phyloP scores from a whole-genome alignment of 2,888 invertebrate species.

The Acleris literana region DNA sequence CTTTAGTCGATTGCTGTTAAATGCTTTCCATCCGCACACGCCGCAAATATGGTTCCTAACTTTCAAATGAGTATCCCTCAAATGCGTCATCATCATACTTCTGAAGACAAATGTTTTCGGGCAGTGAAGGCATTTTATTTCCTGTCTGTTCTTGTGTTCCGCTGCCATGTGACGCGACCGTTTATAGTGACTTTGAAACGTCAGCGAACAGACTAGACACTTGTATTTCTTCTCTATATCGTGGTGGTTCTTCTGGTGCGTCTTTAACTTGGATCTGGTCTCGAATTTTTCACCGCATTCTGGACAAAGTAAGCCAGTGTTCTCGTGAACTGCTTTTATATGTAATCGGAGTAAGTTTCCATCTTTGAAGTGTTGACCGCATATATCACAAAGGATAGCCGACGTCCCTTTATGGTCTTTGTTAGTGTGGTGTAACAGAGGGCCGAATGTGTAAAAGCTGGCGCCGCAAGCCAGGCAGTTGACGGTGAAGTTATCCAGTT shows the following conservation, averaged over 20 bases:
- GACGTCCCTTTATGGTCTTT: constrained; percentile 75
- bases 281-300: constrained; percentile 78
- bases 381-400: constrained; percentile 70
- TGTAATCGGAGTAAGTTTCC: constrained; percentile 60
- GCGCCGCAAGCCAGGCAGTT: constrained; percentile 68
- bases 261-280: constrained; percentile 73
- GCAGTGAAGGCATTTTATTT: constrained; percentile 74
- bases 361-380: constrained; percentile 75
- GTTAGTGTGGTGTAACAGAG: constrained; percentile 70
- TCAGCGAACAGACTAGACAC: constrained; percentile 73
- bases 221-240: constrained; percentile 77
- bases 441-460: constrained; percentile 71
- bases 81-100: constrained; percentile 77
- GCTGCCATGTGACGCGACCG: constrained; percentile 71
- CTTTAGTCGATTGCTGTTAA: constrained; percentile 76
- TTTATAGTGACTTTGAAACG: constrained; percentile 71
- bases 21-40: constrained; percentile 74
- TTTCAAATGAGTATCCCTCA: constrained; percentile 71
- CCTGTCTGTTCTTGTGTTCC: constrained; percentile 68
- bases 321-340: constrained; percentile 69
- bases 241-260: constrained; percentile 74
- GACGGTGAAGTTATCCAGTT: constrained; percentile 65
- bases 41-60: constrained; percentile 69
- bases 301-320: constrained; percentile 63
- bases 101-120: constrained; percentile 74